phyloP scores from a whole-genome alignment of 2,888 invertebrate genomes.

The Stegana nigrithorax region DNA sequence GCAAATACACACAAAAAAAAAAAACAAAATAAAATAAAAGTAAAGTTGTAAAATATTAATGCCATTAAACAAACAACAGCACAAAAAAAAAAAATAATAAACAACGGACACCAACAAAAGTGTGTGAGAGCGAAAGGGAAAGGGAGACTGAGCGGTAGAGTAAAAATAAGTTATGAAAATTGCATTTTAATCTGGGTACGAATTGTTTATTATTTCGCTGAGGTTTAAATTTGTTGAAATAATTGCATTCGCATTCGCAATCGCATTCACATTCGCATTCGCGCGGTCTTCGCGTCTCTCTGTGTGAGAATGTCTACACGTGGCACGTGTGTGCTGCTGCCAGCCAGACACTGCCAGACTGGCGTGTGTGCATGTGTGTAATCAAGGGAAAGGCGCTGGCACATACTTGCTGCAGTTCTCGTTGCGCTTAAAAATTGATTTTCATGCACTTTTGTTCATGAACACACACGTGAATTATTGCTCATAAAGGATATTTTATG shows the following conservation, averaged over 20 bases:
- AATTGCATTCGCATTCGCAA: constrained; percentile 50
- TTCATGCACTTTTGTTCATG: constrained; percentile 51
- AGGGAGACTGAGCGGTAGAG: constrained; percentile 6
- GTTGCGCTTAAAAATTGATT: constrained; percentile 51
- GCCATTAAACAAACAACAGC: constrained; percentile 53
- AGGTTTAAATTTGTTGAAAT: constrained; percentile 60
- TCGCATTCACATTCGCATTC: no score
- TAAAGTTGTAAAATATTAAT: constrained; percentile 53
- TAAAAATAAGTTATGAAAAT: constrained; percentile 51
- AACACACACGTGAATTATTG: constrained; percentile 52
- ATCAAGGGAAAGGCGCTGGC: constrained; percentile 12
- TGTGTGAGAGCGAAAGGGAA: neutral
- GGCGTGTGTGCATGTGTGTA: neutral
- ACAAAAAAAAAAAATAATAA: neutral
- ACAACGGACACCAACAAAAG: neutral
- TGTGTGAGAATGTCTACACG: no score
- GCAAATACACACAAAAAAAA: constrained; percentile 22
- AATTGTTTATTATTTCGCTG: constrained; percentile 59
- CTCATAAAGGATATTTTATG: constrained; percentile 58
- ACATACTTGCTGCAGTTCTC: neutral
- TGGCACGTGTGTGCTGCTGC: no score
- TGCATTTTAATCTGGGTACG: constrained; percentile 60
- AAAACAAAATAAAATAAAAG: constrained; percentile 15
- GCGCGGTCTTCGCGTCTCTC: no score
- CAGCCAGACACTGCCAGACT: no score